Evolutionary conservation across 2,113 vertebrate species (phyloP), one percentile per base, ranked within the genome.

Genomic region (Amblyopsis rosae): DNA sequence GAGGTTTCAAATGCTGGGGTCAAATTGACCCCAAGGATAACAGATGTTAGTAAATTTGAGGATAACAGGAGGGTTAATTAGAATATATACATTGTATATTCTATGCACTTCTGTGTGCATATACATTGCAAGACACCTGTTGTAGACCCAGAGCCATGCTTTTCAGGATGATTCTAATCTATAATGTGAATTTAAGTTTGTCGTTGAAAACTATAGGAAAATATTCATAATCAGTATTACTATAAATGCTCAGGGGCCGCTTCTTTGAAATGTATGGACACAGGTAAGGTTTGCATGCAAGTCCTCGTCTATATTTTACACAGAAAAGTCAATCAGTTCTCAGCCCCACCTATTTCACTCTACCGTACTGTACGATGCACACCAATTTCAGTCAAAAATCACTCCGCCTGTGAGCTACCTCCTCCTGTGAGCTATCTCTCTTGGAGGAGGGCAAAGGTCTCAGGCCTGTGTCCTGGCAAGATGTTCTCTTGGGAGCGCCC

Each of bases 401-500:
- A 79, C 79, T 81, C 26, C 45, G 41, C 67, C 65, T 51, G 62
- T 51, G 58, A 53, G 19, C 48, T 17, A 35, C 73, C 49, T 65
- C 47, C 62, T 60, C 69, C 33, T 35, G 26, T 26, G 26, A 2
- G 26, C 32, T 45, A 68, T 78, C 65, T 73, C 69, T 58, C 76
- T 59, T 32, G 58, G 41, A 83, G 57, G 74, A 55, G 41, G 70
- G 46, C 19, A 70, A 73, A 79, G 65, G 53, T 60, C 56, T 67
- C 41, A 65, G 61, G 26, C 56, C 70, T 77, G 79, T 77, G 63
- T 49, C 50, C 64, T 59, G 49, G 61, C 26, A 58, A 76, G 77
- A 51, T 58, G 54, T 69, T 68, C 70, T 76, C 70, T 16, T 13
- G 63, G 66, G 70, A 81, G 47, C 75, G 71, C 74, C 75, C 17